phyloP scores from a whole-genome alignment of 2,113 vertebrate species.

The Emydura subglobosa region DNA sequence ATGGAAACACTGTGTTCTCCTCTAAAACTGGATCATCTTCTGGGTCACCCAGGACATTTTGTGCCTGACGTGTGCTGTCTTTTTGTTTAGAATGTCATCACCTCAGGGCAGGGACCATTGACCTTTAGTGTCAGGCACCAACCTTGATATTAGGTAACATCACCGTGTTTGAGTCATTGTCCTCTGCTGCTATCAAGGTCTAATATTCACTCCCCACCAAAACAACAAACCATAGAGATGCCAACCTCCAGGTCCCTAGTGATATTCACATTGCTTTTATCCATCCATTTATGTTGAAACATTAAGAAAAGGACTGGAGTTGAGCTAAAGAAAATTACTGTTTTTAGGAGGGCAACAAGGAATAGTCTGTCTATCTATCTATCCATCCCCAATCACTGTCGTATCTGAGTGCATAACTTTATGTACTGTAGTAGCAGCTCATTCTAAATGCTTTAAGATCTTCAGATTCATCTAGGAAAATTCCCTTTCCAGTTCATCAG shows the following conservation, averaged over 20 bases:
- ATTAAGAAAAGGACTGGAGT: neutral
- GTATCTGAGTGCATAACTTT: slow-evolving; percentile 38
- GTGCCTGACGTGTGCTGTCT: neutral
- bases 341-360: neutral
- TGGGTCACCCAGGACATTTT: neutral
- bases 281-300: neutral
- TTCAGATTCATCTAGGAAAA: slow-evolving; percentile 36
- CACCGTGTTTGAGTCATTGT: neutral
- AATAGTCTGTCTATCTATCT: neutral
- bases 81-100: neutral
- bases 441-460: slow-evolving; percentile 63
- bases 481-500: slow-evolving; percentile 60
- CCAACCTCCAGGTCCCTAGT: neutral
- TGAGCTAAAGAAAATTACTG: neutral
- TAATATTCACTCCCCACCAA: neutral
- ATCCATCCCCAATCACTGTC: neutral
- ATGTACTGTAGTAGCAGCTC: slow-evolving; percentile 12
- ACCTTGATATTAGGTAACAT: neutral
- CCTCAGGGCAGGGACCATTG: neutral
- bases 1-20: neutral
- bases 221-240: neutral
- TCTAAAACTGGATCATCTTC: neutral
- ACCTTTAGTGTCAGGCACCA: neutral
- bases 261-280: neutral
- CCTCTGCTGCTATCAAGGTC: slow-evolving; percentile 7